Percentiles rank a stretch among this genome's conserved stretches.
phyloP scores from a whole-genome alignment of 2,113 vertebrate genomes.

The Furnarius figulus region DNA sequence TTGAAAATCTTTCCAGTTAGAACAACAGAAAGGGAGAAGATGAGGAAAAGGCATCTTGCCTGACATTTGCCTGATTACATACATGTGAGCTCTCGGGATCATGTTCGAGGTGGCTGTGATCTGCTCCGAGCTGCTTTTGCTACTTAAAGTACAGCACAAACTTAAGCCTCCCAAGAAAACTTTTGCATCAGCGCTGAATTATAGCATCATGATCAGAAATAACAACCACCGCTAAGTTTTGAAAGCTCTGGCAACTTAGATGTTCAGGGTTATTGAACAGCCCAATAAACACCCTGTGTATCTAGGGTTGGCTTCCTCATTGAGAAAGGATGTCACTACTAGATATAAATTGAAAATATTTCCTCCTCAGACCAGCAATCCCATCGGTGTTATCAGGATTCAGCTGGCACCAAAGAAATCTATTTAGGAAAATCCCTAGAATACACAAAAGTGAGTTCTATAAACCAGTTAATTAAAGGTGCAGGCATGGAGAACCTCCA shows the following conservation, averaged over 20 bases:
- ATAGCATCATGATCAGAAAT: not conserved
- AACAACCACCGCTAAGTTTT: not conserved
- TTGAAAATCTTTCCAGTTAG: not conserved
- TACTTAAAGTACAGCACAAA: not conserved
- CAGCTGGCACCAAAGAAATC: not conserved
- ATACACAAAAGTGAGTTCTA: not conserved
- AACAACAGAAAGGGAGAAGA: not conserved
- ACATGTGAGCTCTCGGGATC: not conserved
- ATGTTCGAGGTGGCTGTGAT: not conserved
- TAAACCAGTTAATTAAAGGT: not conserved
- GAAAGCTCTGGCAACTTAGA: not conserved
- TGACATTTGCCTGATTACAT: fast-evolving
- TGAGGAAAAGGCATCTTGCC: not conserved
- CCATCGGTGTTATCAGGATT: not conserved
- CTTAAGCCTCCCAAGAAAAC: not conserved
- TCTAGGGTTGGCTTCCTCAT: not conserved
- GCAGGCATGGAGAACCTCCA: not conserved
- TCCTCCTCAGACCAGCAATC: not conserved
- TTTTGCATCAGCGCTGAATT: not conserved
- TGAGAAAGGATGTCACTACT: not conserved
- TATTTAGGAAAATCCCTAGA: not conserved
- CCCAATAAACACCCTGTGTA: not conserved
- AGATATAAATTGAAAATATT: not conserved
- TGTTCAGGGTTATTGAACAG: not conserved
- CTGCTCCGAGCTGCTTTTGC: not conserved